A percentile compares a stretch with the other conserved stretches of the same genome.
phyloP scores from a whole-genome alignment of 1,140 invertebrate genomes.

The Chymomyza costata region DNA sequence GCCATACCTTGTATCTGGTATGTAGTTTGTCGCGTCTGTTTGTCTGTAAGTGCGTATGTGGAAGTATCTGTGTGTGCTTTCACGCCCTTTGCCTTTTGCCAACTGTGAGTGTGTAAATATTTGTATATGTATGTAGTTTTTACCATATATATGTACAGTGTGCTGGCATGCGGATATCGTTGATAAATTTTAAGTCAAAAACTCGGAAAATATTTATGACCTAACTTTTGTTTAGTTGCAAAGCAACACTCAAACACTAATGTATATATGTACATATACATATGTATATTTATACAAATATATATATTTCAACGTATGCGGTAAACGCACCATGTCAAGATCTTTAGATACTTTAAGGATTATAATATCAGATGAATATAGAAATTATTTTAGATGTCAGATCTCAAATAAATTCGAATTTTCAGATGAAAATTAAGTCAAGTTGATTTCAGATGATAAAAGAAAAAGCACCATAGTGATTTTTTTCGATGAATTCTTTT shows the following conservation, averaged over 20 bases:
- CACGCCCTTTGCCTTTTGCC: conserved; percentile 22
- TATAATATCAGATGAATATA: too few species aligned
- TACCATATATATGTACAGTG: conserved; percentile 8
- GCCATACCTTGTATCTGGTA: too few species aligned
- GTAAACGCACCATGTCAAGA: too few species aligned
- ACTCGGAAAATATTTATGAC: conserved; percentile 72
- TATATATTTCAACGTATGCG: too few species aligned
- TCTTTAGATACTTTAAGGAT: too few species aligned
- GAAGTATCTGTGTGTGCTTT: conserved; percentile 23
- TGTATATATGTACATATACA: conserved; percentile 2
- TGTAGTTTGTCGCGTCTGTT: neutral
- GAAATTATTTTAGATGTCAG: too few species aligned
- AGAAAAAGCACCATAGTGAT: too few species aligned
- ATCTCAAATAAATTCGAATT: too few species aligned
- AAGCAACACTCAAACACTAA: conserved; percentile 36
- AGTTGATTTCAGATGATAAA: too few species aligned
- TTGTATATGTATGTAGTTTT: too few species aligned
- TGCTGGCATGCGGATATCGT: conserved; percentile 55
- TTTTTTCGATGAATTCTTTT: too few species aligned
- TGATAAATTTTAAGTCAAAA: conserved; percentile 72
- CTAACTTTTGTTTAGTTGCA: conserved; percentile 72
- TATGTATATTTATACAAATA: conserved; percentile 1
- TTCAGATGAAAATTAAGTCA: too few species aligned
- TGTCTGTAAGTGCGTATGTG: conserved; percentile 7
- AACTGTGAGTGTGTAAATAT: conserved; percentile 1